These are phyloP conservation scores for Hystrix brachyura DNA, from an alignment of 2,113 vertebrate species.

Conservation along the genomic window DNA sequence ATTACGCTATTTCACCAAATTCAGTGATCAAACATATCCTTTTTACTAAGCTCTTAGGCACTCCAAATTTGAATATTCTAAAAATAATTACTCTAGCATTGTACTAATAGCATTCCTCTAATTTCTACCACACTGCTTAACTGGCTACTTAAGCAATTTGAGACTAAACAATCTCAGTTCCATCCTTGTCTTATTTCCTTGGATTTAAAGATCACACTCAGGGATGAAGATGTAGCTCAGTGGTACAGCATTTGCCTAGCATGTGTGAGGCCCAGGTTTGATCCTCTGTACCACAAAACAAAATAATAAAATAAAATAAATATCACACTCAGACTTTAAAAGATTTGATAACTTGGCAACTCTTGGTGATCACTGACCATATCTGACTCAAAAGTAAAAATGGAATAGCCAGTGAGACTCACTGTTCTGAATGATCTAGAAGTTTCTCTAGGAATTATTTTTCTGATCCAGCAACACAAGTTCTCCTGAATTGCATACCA, in stretches of 20 bases:
- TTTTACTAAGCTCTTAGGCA: neutral
- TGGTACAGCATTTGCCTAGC: neutral
- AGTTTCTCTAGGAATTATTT: constrained; percentile 18
- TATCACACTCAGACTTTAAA: neutral
- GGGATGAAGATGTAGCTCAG: neutral
- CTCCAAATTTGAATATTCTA: neutral
- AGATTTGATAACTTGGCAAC: neutral
- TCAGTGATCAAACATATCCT: neutral
- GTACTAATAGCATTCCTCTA: neutral
- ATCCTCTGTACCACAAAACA: neutral
- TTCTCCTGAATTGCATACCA: constrained; percentile 88
- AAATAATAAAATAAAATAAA: neutral
- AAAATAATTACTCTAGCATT: neutral
- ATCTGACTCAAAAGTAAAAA: constrained; percentile 24
- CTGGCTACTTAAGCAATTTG: neutral
- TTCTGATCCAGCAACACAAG: neutral
- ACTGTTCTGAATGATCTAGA: neutral
- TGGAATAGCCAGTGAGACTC: neutral
- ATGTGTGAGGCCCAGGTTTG: neutral
- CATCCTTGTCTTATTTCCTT: neutral
- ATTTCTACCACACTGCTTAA: neutral
- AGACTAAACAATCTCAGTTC: neutral
- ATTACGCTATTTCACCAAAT: neutral
- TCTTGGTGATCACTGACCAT: neutral
- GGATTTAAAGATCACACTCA: neutral